Conservation (phyloP, 2,888 invertebrate species). For the Leuctra nigra region DNA sequence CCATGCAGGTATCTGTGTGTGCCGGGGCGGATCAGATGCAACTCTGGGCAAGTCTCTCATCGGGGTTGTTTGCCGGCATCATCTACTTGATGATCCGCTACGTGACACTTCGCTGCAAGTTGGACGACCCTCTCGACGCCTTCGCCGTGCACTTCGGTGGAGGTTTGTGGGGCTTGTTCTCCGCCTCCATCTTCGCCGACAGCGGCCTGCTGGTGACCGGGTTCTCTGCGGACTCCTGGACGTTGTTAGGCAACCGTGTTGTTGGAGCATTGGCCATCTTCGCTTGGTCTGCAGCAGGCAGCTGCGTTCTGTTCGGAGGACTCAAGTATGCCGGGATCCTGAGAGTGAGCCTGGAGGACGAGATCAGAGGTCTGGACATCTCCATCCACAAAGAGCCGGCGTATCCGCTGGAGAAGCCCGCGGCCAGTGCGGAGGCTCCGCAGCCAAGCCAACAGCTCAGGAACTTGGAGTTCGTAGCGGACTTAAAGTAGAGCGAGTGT, state of each 20-base stretch:
- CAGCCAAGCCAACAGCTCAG: no score
- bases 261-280: slow-evolving; percentile 41
- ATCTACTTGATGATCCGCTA: slow-evolving; percentile 36
- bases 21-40: slow-evolving; percentile 42
- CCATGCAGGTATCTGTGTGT: slow-evolving; percentile 42
- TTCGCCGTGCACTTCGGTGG: slow-evolving; percentile 46
- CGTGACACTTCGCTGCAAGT: slow-evolving; percentile 29
- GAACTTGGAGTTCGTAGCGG: no score
- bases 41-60: slow-evolving; percentile 40
- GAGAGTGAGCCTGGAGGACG: slow-evolving; percentile 34
- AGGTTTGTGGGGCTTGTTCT: slow-evolving; percentile 43
- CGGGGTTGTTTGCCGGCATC: slow-evolving; percentile 41
- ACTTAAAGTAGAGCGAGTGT: no score
- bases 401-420: no score
- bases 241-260: slow-evolving; percentile 40
- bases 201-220: not conserved
- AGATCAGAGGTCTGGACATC: slow-evolving; percentile 41
- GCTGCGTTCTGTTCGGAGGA: slow-evolving; percentile 39
- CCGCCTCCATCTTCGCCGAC: slow-evolving; percentile 37
- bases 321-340: slow-evolving; percentile 36
- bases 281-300: slow-evolving; percentile 39
- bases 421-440: no score
- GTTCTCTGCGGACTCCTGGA: slow-evolving; percentile 16
- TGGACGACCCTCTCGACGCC: slow-evolving; percentile 48
- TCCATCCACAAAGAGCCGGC: slow-evolving; percentile 44